phyloP scores from a whole-genome alignment of 2,113 vertebrate species.

The Mystacornis crossleyi region DNA sequence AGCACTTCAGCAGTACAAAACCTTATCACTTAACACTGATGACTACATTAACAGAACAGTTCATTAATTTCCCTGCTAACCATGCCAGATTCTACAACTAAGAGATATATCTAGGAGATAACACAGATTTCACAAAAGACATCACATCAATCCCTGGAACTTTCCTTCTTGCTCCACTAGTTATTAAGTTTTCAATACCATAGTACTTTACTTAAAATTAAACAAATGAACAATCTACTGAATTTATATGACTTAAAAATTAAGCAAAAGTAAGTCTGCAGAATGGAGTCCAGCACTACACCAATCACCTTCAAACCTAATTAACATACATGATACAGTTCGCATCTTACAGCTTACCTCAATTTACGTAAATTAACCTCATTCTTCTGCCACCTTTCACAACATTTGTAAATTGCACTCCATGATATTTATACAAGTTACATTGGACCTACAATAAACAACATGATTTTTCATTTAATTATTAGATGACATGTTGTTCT shows the following conservation, averaged over 20 bases:
- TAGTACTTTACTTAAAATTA: not conserved
- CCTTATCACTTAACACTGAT: not conserved
- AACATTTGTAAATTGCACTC: not conserved
- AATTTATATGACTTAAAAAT: not conserved
- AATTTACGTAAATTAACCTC: not conserved
- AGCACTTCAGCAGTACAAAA: not conserved
- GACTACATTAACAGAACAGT: not conserved
- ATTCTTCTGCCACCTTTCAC: not conserved
- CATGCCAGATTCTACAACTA: not conserved
- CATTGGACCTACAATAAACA: not conserved
- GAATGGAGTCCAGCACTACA: not conserved
- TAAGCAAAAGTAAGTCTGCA: not conserved
- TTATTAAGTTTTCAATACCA: not conserved
- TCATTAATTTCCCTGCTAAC: not conserved
- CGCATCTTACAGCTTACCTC: not conserved
- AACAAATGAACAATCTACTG: not conserved
- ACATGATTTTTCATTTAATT: slow-evolving; percentile 8
- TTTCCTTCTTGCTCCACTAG: not conserved
- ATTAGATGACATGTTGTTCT: slow-evolving; percentile 9
- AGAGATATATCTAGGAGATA: not conserved
- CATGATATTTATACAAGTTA: not conserved
- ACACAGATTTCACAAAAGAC: not conserved
- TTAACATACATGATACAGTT: not conserved
- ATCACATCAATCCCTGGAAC: not conserved
- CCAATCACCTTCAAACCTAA: not conserved